phyloP scores from a whole-genome alignment of 2,113 vertebrate species.

The Macrotis lagotis region DNA sequence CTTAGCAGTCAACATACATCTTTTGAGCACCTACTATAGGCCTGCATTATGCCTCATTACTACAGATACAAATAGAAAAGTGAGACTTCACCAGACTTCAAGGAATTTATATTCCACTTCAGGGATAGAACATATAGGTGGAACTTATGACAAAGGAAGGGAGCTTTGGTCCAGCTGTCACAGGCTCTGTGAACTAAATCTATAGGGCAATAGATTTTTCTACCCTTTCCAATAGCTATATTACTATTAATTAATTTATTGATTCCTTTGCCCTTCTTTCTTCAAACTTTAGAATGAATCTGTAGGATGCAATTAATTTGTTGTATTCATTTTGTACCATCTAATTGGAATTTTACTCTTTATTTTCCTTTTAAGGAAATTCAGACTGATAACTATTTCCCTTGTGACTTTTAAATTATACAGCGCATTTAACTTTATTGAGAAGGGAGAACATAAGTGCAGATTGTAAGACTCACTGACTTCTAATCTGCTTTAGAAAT shows the following conservation, averaged over 20 bases:
- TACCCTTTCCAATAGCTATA: neutral
- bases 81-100: neutral
- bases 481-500: neutral
- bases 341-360: conserved; percentile 18
- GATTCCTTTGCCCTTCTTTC: neutral
- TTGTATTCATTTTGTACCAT: neutral
- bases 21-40: neutral
- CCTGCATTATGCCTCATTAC: neutral
- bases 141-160: neutral
- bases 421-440: neutral
- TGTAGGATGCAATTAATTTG: neutral
- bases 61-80: neutral
- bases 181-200: neutral
- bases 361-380: conserved; percentile 22
- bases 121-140: neutral
- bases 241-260: neutral
- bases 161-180: neutral
- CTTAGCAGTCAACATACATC: neutral
- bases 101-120: neutral
- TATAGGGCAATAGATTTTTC: neutral
- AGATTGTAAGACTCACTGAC: neutral
- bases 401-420: neutral
- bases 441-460: neutral
- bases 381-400: neutral
- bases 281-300: neutral